phyloP scores from a whole-genome alignment of 2,888 invertebrate genomes.

The Catocala nupta region DNA sequence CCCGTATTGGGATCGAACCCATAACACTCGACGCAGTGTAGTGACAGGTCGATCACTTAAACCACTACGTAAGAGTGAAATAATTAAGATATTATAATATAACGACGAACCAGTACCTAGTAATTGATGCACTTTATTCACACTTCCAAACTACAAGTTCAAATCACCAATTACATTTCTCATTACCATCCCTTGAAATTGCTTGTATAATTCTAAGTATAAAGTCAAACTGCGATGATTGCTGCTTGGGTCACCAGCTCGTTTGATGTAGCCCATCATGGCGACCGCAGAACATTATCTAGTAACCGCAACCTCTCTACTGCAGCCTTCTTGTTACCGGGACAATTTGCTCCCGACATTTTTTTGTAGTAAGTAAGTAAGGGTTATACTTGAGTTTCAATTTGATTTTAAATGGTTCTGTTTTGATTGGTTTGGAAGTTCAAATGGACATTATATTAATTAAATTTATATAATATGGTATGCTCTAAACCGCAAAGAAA shows the following conservation, averaged over 20 bases:
- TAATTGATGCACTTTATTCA: background rate
- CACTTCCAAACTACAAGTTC: background rate
- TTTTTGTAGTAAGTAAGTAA: constrained; percentile 53
- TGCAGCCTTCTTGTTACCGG: constrained; percentile 71
- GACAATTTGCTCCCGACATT: constrained; percentile 67
- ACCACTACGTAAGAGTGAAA: too few species aligned
- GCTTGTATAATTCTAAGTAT: constrained; percentile 32
- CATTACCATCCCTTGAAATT: constrained; percentile 28
- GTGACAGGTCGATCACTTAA: too few species aligned
- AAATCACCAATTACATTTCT: constrained; percentile 2
- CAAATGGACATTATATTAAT: too few species aligned
- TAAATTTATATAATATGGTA: too few species aligned
- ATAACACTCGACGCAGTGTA: too few species aligned
- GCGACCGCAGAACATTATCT: constrained; percentile 57
- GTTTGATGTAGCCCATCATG: constrained; percentile 64
- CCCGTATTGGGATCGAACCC: too few species aligned
- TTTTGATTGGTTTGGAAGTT: too few species aligned
- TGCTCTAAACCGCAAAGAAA: too few species aligned
- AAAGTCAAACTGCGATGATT: constrained; percentile 48
- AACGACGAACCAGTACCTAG: too few species aligned
- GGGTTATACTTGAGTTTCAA: constrained; percentile 25
- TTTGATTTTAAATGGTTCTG: constrained; percentile 2
- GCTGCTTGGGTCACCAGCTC: constrained; percentile 52
- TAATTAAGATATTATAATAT: too few species aligned
- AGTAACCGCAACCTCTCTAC: constrained; percentile 62